A percentile compares a stretch with the other conserved stretches of the same genome.
phyloP scores from a whole-genome alignment of 2,888 invertebrate genomes.

The Nemurella pictetii region DNA sequence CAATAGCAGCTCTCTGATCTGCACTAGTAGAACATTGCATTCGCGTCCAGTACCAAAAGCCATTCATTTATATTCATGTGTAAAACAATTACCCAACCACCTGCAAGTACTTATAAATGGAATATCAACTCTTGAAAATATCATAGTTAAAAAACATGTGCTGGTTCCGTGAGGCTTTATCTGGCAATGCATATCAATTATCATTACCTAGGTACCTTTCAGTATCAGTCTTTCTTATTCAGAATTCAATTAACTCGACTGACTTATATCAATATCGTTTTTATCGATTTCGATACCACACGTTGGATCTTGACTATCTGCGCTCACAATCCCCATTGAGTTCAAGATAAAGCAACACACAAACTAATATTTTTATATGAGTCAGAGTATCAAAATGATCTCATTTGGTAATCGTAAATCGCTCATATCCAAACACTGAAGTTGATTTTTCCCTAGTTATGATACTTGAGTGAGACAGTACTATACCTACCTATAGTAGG shows the following conservation, averaged over 20 bases:
- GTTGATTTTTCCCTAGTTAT: background rate
- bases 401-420: background rate
- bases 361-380: constrained; percentile 25
- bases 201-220: background rate
- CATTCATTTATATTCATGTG: background rate
- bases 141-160: background rate
- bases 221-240: background rate
- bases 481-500: background rate
- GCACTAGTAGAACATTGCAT: background rate
- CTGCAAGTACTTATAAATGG: background rate
- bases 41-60: background rate
- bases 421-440: background rate
- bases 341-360: background rate
- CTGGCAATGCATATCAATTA: constrained; percentile 24
- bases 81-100: background rate
- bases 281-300: background rate
- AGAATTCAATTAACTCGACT: constrained; percentile 5
- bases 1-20: background rate
- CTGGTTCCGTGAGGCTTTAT: background rate
- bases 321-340: background rate
- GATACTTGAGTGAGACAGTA: background rate
- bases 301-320: background rate
- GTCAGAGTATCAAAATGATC: background rate
- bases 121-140: constrained; percentile 3
- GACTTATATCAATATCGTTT: constrained; percentile 3